Evolutionary conservation across 2,888 invertebrate species (phyloP).

Genomic region (Dendrolimus houi): DNA sequence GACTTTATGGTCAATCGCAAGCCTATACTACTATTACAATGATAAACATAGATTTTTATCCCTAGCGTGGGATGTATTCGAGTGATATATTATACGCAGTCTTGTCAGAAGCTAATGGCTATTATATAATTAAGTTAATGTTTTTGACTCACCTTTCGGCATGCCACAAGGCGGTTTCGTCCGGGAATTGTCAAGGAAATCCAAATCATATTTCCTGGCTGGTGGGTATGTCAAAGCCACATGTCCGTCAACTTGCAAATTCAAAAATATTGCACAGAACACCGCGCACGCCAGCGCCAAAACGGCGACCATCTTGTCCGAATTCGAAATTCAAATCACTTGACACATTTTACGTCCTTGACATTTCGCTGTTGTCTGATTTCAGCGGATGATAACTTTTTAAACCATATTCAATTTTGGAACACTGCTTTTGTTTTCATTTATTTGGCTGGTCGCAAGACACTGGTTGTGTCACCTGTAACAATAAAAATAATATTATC

Average conservation of each 20-base stretch:
- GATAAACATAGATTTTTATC: too few species aligned
- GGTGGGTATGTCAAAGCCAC: conserved; percentile 94
- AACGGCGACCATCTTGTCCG: conserved; percentile 33
- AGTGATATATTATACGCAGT: too few species aligned
- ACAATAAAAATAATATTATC: neutral
- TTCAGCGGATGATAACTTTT: neutral
- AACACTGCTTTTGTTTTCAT: neutral
- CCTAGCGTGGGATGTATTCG: too few species aligned
- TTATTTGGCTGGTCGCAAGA: too few species aligned
- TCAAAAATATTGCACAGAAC: conserved; percentile 27
- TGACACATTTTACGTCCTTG: conserved; percentile 11
- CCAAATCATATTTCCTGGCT: conserved; percentile 91
- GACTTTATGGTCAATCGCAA: too few species aligned
- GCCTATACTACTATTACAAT: too few species aligned
- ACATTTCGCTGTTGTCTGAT: conserved; percentile 2
- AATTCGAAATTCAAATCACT: neutral
- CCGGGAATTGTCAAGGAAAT: conserved; percentile 93
- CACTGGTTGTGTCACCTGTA: neutral
- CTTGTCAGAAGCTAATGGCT: too few species aligned
- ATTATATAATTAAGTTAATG: neutral
- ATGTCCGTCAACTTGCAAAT: conserved; percentile 70
- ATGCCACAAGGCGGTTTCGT: conserved; percentile 96
- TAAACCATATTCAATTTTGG: neutral
- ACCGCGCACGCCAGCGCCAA: conserved; percentile 38
- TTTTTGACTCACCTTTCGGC: conserved; percentile 86